Base-by-base conservation (phyloP, 1,140 invertebrate genomes). In the Nixonia krombeini region DNA sequence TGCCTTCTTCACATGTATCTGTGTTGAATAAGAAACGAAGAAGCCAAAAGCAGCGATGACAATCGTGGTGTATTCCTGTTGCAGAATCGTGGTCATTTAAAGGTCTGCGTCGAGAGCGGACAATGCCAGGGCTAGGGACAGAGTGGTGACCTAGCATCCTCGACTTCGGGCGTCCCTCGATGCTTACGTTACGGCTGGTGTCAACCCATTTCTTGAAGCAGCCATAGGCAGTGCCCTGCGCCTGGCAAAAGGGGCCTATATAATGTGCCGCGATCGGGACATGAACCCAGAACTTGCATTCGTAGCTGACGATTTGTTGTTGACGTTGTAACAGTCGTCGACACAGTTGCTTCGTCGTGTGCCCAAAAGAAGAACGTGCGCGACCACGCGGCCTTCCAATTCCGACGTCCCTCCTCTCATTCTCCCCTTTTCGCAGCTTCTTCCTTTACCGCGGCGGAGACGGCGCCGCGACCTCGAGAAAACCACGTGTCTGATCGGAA, bases 181-280 rank as follows among this genome's bases (percentile, higher is more conserved):
- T 94, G 92, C 91, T 94, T 88, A 93, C 91, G 86, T 91, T 93
- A 89, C 90, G 92, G 86, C 88, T 93, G 79, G 92, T 94, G 55
- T 93, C 92, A 78, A 94, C 92, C 82, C 92, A 94, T 81, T 94
- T 93, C 82, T 86, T 94, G 84, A 94, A 94, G 86, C 92, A 94
- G 85, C 92, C 92, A 89, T 93, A 93, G 89, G 86, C 83, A 82
- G 74, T 73, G 72, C 79, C 78, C 79, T 76, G 76, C 57, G 80
- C 78, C 81, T 81, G 51, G 66, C 59, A 74, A 77, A 74, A 75
- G 69, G 72, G 76, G 72, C 58, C 49, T 63, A 78, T 72, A 82
- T 70, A 82, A 91, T 92, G 91, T 92, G 90, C 87, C 89, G 90
- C 72, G 90, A 91, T 87, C 86, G 90, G 86, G 90, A 92, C 88